Percentiles rank a stretch among this genome's conserved stretches.
These are phyloP conservation scores for Calameuta filiformis DNA, from an alignment of 2,888 invertebrate genomes.

Conservation along the genomic window DNA sequence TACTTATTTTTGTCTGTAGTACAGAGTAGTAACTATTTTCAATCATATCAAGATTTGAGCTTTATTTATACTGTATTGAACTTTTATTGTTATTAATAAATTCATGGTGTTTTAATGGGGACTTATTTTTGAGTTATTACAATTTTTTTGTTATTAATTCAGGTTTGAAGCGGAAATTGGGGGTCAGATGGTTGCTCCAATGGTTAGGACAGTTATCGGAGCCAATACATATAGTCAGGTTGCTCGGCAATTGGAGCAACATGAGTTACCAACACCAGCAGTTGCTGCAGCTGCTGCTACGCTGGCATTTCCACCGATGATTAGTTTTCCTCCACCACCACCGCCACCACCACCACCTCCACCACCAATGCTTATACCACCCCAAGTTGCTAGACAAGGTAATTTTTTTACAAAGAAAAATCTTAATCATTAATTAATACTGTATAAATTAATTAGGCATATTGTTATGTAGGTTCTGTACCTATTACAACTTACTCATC, in stretches of 20 bases:
- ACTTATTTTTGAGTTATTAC: background rate
- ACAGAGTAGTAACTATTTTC: background rate
- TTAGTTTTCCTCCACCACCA: constrained; percentile 73
- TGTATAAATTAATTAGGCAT: background rate
- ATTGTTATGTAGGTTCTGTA: constrained; percentile 6
- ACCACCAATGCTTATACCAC: constrained; percentile 76
- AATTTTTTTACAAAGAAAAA: constrained; percentile 21
- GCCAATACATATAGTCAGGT: constrained; percentile 79
- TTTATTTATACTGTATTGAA: constrained; percentile 15
- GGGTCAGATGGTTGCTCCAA: constrained; percentile 69
- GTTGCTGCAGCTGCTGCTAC: constrained; percentile 61
- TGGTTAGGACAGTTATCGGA: constrained; percentile 76
- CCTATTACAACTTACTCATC: constrained; percentile 63
- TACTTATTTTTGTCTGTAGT: constrained; percentile 15
- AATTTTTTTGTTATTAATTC: constrained; percentile 24
- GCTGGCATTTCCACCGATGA: constrained; percentile 67
- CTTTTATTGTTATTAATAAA: background rate
- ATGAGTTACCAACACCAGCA: constrained; percentile 66
- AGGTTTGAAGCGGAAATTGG: constrained; percentile 93
- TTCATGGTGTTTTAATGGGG: background rate
- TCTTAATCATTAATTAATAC: background rate
- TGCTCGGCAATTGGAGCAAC: constrained; percentile 74
- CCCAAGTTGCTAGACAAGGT: constrained; percentile 72
- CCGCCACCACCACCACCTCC: constrained; percentile 73
- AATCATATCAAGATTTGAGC: background rate